Evolutionary conservation across 2,888 invertebrate genomes (phyloP), one percentile per base, ranked within the genome.

Genomic region (Synanthedon myopaeformis): DNA sequence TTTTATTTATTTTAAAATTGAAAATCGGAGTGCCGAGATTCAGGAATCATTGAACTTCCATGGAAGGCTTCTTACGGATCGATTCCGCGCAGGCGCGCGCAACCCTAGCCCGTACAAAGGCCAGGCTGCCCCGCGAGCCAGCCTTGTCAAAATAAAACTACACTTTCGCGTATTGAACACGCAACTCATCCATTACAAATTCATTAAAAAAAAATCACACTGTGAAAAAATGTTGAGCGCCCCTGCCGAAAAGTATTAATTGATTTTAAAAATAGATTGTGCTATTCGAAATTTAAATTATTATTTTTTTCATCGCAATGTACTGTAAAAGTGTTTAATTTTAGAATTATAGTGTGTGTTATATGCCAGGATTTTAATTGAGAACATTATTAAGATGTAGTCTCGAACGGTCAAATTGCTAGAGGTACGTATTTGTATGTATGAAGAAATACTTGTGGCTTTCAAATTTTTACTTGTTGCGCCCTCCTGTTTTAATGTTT

Each of bases 81-180:
- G 84, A 86, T 86, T 48, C 17, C 70, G 72, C 86, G 83, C 82
- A 59, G 77, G 86, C 85, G 85, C 66, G 49, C 57, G 41, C 53
- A 14, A 58, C 51, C 63, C 59, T 62, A 59, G 69, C 79, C 78
- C 74, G 76, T 76, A 75, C 82, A 82, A 80, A 82, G 76, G 76
- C 76, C 62, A 72, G 75, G 70, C 74, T 71, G 74, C 70, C 72
- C 64, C 60, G 64, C 68, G 65, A 63, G 72, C 72, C 65, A 66
- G 72, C 74, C 67, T 74, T 80, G 80, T 83, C 82, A 81, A 82
- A 85, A 82, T 82, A 82, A 70, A 62, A 76, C 70, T 67, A 62
- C 67, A 65, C 67, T 66, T 73, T 72, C 68, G 72, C 70, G 66
- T 74, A 71, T 66, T 69, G 64, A 60, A 59, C 70, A 71, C 70